phyloP scores from a whole-genome alignment of 2,113 vertebrate genomes.

The Anoura caudifer region DNA sequence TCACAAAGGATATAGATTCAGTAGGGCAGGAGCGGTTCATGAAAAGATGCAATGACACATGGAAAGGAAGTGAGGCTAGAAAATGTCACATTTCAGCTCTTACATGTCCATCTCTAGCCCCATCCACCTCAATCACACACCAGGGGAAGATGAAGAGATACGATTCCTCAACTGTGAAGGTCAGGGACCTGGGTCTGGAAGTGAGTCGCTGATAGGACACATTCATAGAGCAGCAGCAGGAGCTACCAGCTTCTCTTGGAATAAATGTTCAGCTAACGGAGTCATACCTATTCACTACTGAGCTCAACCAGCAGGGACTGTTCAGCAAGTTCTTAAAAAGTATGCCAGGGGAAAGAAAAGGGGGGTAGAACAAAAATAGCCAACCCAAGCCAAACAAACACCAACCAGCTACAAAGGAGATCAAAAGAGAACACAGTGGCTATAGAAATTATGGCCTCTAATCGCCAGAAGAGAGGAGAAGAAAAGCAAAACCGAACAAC shows the following conservation, averaged over 20 bases:
- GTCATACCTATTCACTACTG: not conserved
- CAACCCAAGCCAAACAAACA: not conserved
- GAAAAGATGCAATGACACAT: not conserved
- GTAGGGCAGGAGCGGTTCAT: not conserved
- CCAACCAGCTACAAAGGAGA: not conserved
- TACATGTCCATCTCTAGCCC: rapidly evolving
- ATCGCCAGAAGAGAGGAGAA: not conserved
- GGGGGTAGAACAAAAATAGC: not conserved
- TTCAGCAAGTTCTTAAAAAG: not conserved
- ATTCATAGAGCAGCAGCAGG: not conserved
- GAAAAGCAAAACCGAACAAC: not conserved
- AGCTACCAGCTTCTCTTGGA: not conserved
- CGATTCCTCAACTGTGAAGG: not conserved
- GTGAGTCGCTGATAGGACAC: not conserved
- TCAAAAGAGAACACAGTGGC: not conserved
- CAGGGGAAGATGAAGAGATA: not conserved
- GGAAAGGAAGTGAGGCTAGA: not conserved
- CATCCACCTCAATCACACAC: not conserved
- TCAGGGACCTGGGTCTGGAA: not conserved
- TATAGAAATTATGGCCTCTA: not conserved
- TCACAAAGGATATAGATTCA: not conserved
- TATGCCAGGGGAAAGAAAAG: not conserved
- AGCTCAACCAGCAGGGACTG: not conserved
- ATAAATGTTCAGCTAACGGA: not conserved
- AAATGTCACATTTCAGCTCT: not conserved